These are phyloP conservation scores for Phthorimaea operculella DNA, from an alignment of 1,140 invertebrate species.

Conservation along the genomic window DNA sequence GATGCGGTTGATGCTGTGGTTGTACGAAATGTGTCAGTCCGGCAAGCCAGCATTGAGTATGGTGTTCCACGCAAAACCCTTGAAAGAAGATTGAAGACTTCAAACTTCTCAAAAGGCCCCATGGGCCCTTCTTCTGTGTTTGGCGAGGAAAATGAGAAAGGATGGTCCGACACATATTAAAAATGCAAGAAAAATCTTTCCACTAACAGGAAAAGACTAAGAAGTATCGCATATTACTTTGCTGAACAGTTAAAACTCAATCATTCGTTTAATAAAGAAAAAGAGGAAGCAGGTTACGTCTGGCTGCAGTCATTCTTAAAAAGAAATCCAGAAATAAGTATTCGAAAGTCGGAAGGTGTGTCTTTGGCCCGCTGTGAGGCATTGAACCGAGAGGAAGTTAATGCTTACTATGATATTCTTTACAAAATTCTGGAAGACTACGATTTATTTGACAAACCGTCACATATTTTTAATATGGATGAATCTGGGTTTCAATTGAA, in stretches of 20 bases:
- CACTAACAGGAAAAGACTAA: not conserved
- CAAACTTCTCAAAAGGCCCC: no score
- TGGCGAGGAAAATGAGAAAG: no score
- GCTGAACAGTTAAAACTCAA: not conserved
- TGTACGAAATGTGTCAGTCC: no score
- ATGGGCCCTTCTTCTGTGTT: no score
- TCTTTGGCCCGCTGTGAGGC: not conserved
- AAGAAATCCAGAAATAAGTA: conserved; percentile 1
- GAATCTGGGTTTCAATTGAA: conserved; percentile 1
- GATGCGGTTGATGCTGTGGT: no score
- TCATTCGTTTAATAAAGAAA: not conserved
- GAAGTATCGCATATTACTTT: not conserved
- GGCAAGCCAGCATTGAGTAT: no score
- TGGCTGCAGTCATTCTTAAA: not conserved
- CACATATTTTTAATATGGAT: not conserved
- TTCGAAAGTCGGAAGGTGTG: not conserved
- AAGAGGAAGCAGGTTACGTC: not conserved
- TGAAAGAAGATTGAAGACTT: no score
- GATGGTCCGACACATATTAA: not conserved
- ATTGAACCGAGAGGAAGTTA: not conserved
- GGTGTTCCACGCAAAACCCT: no score
- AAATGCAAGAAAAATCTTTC: not conserved
- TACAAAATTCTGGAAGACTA: not conserved
- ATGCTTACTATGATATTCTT: not conserved
- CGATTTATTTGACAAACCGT: not conserved